phyloP scores from a whole-genome alignment of 1,140 invertebrate species.

The Caenorhabditis inopinata region DNA sequence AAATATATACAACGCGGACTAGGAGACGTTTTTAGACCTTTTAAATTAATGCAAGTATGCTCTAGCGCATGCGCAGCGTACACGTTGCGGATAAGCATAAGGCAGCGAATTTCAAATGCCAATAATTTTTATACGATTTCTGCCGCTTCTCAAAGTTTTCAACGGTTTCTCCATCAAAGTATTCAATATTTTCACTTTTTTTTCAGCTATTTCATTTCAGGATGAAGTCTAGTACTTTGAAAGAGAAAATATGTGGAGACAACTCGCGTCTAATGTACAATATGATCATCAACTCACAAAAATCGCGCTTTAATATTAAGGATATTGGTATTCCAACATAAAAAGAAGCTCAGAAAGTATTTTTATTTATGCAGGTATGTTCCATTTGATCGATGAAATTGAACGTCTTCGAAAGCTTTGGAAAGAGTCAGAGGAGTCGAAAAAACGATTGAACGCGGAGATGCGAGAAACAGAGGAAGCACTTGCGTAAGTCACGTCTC shows the following conservation, averaged over 20 bases:
- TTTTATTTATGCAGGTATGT: conserved; percentile 16
- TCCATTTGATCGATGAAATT: conserved; percentile 11
- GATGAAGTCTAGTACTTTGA: conserved; percentile 25
- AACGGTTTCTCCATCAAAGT: no score
- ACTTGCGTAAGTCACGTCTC: background rate
- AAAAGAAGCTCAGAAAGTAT: no score
- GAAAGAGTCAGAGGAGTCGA: conserved; percentile 9
- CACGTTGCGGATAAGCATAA: background rate
- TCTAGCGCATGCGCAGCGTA: background rate
- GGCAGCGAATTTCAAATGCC: background rate
- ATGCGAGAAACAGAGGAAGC: conserved; percentile 7
- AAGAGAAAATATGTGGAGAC: conserved; percentile 13
- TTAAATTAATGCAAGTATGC: no score
- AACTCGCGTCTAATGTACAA: background rate
- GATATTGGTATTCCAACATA: background rate
- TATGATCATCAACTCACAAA: conserved; percentile 15
- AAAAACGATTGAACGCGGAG: background rate
- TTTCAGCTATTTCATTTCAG: background rate
- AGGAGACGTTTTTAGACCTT: no score
- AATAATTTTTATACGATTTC: no score
- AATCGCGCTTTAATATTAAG: background rate
- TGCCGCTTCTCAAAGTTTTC: background rate
- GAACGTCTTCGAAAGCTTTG: conserved; percentile 9
- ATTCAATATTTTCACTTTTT: no score
- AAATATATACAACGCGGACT: no score